These are phyloP conservation scores for Bombus affinis DNA, from an alignment of 1,140 invertebrate genomes.

Conservation along the genomic window DNA sequence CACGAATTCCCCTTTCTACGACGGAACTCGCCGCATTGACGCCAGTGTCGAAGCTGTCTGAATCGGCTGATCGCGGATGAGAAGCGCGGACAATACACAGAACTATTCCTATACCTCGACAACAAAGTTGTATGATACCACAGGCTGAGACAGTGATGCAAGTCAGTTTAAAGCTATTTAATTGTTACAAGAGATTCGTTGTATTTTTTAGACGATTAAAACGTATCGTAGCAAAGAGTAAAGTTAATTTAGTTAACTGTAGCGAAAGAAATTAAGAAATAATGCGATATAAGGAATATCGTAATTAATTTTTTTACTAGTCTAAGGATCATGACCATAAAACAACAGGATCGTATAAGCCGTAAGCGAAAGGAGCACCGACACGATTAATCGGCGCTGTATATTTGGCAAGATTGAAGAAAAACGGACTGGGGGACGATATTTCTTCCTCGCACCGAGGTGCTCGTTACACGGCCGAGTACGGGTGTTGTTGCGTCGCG, in stretches of 20 bases:
- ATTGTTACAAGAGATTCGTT: too few relatives aligned
- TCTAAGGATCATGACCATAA: background rate
- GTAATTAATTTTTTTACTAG: too few relatives aligned
- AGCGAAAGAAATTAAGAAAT: too few relatives aligned
- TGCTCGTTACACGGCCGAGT: conserved; percentile 42
- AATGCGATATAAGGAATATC: too few relatives aligned
- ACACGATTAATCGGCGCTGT: conserved; percentile 10
- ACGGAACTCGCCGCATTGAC: conserved; percentile 1
- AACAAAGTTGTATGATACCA: background rate
- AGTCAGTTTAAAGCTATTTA: too few relatives aligned
- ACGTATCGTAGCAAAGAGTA: too few relatives aligned
- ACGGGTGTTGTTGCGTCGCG: conserved; percentile 27
- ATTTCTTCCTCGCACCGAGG: conserved; percentile 32
- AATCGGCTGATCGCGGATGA: background rate
- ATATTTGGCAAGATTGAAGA: conserved; percentile 3
- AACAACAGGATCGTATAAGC: background rate
- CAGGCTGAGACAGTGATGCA: background rate
- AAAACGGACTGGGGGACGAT: background rate
- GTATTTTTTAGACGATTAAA: too few relatives aligned
- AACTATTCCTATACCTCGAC: background rate
- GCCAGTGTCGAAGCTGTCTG: background rate
- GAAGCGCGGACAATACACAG: background rate
- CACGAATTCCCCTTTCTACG: conserved; percentile 50
- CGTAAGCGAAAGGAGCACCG: too few relatives aligned
- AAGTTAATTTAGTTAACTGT: too few relatives aligned